A percentile compares a stretch with the other conserved stretches of the same genome.
These are phyloP conservation scores for Nettapus auritus DNA, from an alignment of 2,113 vertebrate species.

Conservation along the genomic window DNA sequence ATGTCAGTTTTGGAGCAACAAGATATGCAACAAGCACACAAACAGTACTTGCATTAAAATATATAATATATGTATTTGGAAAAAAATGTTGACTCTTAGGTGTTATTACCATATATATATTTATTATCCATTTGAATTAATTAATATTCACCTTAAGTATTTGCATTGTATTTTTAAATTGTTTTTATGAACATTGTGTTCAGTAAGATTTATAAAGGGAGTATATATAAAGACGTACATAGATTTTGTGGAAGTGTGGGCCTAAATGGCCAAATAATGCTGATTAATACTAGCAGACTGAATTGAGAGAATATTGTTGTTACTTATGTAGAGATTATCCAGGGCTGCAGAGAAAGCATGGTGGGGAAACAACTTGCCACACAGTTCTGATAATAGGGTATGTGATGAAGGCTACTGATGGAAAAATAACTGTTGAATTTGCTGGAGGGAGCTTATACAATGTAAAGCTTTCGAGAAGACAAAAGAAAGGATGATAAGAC, in stretches of 20 bases:
- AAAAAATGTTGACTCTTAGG: not conserved
- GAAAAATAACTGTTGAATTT: not conserved
- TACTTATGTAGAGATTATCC: not conserved
- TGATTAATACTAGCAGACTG: not conserved
- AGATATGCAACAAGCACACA: not conserved
- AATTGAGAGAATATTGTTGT: not conserved
- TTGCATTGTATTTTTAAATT: not conserved
- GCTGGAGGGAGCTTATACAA: not conserved
- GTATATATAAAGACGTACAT: not conserved
- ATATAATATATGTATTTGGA: not conserved
- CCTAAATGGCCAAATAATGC: not conserved
- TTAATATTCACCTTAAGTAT: not conserved
- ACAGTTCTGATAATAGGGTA: not conserved
- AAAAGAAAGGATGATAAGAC: not conserved
- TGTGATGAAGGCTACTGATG: not conserved
- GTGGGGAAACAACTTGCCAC: not conserved
- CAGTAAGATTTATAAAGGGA: not conserved
- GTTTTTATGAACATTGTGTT: not conserved
- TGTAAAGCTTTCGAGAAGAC: not conserved
- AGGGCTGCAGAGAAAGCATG: not conserved
- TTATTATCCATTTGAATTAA: not conserved
- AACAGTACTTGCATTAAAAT: not conserved
- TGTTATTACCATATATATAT: not conserved
- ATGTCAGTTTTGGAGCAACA: not conserved
- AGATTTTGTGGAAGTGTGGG: not conserved